These are phyloP conservation scores for Xanthorhoe designata DNA, from an alignment of 2,888 invertebrate genomes.

Conservation along the genomic window DNA sequence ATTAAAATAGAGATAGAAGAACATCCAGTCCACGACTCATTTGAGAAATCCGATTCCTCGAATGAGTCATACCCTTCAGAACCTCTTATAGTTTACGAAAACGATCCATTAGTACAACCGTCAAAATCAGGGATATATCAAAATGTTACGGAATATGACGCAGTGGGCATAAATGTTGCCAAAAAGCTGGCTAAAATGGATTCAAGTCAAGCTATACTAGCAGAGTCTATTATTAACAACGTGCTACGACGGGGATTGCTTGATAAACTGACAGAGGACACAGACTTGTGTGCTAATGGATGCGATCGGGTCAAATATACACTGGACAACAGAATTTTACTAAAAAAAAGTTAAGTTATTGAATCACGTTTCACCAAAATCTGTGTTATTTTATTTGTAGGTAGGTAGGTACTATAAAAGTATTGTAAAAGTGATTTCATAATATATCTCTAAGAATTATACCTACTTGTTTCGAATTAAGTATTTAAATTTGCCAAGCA, in stretches of 20 bases:
- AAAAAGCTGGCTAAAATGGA: slow-evolving; percentile 47
- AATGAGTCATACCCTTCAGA: slow-evolving; percentile 2
- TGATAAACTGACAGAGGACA: slow-evolving; percentile 43
- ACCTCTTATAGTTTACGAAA: background rate
- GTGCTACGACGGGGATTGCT: slow-evolving; percentile 43
- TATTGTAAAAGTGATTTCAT: too few species aligned
- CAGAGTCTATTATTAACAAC: slow-evolving; percentile 45
- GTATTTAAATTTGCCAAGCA: too few species aligned
- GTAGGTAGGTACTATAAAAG: too few species aligned
- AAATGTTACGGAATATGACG: slow-evolving; percentile 42
- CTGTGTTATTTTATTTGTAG: too few species aligned
- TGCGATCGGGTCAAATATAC: slow-evolving; percentile 21
- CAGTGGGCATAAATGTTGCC: slow-evolving; percentile 43
- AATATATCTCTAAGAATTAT: too few species aligned
- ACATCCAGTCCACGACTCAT: background rate
- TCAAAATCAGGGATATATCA: background rate
- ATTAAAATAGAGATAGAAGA: background rate
- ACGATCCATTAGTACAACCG: background rate
- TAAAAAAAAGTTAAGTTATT: background rate
- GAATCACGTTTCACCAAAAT: background rate
- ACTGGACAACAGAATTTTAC: slow-evolving; percentile 13
- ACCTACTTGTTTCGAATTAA: too few species aligned
- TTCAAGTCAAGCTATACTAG: slow-evolving; percentile 43
- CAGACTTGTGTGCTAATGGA: slow-evolving; percentile 41
- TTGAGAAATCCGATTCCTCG: slow-evolving; percentile 3